phyloP scores from a whole-genome alignment of 2,113 vertebrate genomes.

The Microcebus jonahi region DNA sequence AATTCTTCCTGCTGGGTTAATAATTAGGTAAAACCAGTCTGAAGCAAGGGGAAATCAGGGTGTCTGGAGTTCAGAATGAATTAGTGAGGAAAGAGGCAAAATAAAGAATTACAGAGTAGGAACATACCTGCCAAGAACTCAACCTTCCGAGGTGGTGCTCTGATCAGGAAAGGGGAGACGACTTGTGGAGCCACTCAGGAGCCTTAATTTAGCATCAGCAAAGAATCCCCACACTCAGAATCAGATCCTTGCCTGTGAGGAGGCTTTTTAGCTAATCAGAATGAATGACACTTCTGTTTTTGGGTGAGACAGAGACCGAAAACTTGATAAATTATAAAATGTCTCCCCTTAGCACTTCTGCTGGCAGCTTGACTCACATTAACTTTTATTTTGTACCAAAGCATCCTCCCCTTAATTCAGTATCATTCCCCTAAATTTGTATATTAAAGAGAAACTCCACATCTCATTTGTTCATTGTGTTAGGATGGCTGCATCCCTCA shows the following conservation, averaged over 20 bases:
- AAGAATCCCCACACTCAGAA: conserved; percentile 46
- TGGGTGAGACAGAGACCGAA: neutral
- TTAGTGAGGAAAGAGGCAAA: conserved; percentile 50
- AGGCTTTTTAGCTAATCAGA: conserved; percentile 17
- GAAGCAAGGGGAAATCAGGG: conserved; percentile 57
- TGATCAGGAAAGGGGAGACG: neutral
- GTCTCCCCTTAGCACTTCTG: conserved; percentile 17
- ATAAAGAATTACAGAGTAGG: conserved; percentile 27
- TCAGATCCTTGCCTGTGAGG: conserved; percentile 11
- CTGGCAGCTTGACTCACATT: neutral
- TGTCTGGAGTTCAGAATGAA: conserved; percentile 50
- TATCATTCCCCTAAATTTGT: neutral
- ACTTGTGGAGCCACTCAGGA: conserved; percentile 27
- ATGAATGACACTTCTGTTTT: neutral
- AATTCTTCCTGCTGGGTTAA: conserved; percentile 61
- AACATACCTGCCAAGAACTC: conserved; percentile 27
- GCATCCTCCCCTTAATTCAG: conserved; percentile 6
- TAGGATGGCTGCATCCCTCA: neutral
- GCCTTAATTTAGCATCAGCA: conserved; percentile 13
- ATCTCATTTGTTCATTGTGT: neutral
- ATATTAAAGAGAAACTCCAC: conserved; percentile 3
- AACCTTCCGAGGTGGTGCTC: neutral
- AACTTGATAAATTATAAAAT: conserved; percentile 47
- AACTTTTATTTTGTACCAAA: conserved; percentile 40
- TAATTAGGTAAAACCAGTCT: conserved; percentile 64